Conservation (phyloP, 1,140 invertebrate species). For the Lasaia peninsularis region DNA sequence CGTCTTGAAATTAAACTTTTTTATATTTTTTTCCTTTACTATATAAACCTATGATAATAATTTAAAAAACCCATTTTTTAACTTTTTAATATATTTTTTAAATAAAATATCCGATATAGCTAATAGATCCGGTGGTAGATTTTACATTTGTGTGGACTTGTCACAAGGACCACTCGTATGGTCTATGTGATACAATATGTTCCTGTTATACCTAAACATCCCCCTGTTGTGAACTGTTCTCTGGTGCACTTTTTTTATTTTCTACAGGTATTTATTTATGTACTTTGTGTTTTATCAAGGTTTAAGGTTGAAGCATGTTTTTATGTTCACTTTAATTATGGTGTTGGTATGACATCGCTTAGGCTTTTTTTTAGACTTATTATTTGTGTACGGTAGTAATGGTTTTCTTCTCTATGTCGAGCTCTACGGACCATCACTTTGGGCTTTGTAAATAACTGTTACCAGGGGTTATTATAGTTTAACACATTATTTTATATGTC, state of each 20-base stretch:
- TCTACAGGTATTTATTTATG: slow-evolving; percentile 38
- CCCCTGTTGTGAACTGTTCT: slow-evolving; percentile 38
- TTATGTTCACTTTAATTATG: slow-evolving; percentile 39
- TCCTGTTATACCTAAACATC: slow-evolving; percentile 20
- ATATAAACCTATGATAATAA: too few species aligned
- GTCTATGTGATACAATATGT: background rate
- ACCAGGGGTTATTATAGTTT: background rate
- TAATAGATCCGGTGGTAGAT: too few species aligned
- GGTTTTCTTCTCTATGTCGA: background rate
- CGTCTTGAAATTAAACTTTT: too few species aligned
- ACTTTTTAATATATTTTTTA: too few species aligned
- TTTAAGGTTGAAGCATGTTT: slow-evolving; percentile 41
- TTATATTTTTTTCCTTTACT: too few species aligned
- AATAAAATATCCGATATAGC: too few species aligned
- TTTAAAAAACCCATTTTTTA: too few species aligned
- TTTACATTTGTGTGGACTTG: too few species aligned
- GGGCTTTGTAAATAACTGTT: slow-evolving; percentile 4
- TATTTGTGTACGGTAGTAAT: slow-evolving; percentile 2
- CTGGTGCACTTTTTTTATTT: slow-evolving; percentile 60
- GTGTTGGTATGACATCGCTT: slow-evolving; percentile 72
- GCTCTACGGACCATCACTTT: background rate
- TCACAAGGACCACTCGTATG: too few species aligned
- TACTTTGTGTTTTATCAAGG: slow-evolving; percentile 43
- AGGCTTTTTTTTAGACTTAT: slow-evolving; percentile 19
- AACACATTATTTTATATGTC: too few species aligned